phyloP scores from a whole-genome alignment of 2,113 vertebrate genomes.

The Elephas maximus region DNA sequence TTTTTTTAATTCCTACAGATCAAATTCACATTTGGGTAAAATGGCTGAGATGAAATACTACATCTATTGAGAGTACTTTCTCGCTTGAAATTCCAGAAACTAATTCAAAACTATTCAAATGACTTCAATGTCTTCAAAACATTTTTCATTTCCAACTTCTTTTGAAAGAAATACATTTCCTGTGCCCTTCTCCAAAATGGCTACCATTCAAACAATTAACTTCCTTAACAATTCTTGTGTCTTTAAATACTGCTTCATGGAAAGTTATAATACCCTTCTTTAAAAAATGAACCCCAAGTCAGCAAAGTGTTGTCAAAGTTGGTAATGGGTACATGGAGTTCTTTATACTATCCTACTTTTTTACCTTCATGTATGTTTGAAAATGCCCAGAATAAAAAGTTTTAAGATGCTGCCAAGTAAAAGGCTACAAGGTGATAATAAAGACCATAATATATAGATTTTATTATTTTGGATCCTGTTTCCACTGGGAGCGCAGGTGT shows the following conservation, averaged over 20 bases:
- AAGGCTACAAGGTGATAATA: not conserved
- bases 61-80: not conserved
- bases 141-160: conserved; percentile 31
- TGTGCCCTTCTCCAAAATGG: not conserved
- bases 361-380: not conserved
- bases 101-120: not conserved
- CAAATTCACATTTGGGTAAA: not conserved
- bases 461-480: not conserved
- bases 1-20: not conserved
- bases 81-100: not conserved
- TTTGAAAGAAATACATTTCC: conserved; percentile 1
- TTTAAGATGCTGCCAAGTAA: not conserved
- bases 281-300: not conserved
- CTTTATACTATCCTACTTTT: not conserved
- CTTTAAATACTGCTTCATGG: not conserved
- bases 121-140: conserved; percentile 10
- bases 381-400: not conserved
- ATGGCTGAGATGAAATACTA: not conserved
- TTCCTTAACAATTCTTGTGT: not conserved
- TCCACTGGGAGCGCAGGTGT: not conserved
- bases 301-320: not conserved
- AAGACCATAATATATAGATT: not conserved
- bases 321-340: not conserved
- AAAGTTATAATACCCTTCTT: not conserved
- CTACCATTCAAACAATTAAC: conserved; percentile 15